Conservation (phyloP, 2,113 vertebrate species). For the Pedetes capensis region DNA sequence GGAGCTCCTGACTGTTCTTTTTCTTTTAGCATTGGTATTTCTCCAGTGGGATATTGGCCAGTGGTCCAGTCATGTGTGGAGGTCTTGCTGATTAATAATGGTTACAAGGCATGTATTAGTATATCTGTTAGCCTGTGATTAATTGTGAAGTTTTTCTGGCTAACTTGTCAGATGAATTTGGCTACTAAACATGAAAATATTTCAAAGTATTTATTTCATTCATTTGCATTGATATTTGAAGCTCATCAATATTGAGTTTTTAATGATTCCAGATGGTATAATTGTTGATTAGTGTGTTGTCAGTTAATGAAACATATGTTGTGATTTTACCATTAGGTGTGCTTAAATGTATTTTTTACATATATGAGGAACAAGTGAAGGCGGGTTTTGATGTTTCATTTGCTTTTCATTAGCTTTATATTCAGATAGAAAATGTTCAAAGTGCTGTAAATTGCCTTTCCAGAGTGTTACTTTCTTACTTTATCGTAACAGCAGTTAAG, state of each 20-base stretch:
- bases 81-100: constrained; percentile 4
- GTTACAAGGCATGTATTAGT: not conserved
- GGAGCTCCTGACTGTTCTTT: not conserved
- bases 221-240: constrained; percentile 26
- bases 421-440: constrained; percentile 7
- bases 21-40: not conserved
- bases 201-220: constrained; percentile 15
- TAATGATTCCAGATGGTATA: not conserved
- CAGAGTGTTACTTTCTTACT: not conserved
- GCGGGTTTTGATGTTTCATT: constrained; percentile 21
- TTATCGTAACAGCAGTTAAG: not conserved
- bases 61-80: not conserved
- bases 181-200: constrained; percentile 40
- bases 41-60: constrained; percentile 5
- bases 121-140: constrained; percentile 28
- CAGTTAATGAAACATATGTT: not conserved
- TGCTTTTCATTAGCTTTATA: constrained; percentile 38
- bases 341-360: not conserved
- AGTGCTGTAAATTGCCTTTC: not conserved
- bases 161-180: constrained; percentile 10
- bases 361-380: not conserved
- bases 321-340: not conserved
- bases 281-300: not conserved
- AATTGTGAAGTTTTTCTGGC: constrained; percentile 40
- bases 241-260: not conserved